phyloP scores from a whole-genome alignment of 1,140 invertebrate species.

The Nasonia longicornis region DNA sequence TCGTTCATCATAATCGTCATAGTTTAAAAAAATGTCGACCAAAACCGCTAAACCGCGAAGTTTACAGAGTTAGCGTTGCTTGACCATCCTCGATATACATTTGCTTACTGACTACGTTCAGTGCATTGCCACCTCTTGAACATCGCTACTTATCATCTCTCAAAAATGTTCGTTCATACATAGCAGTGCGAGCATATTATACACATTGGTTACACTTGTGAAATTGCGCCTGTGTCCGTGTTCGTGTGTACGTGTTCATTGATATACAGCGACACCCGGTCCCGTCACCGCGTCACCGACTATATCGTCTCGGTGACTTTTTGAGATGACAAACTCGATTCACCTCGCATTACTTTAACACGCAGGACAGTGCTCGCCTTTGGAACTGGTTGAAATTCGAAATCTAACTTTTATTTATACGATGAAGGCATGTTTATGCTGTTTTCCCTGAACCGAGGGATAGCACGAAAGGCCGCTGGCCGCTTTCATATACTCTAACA shows the following conservation, averaged over 20 bases:
- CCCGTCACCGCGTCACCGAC: not conserved
- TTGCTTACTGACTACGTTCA: conserved; percentile 30
- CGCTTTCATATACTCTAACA: conserved; percentile 2
- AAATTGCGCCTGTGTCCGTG: not conserved
- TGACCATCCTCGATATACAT: conserved; percentile 25
- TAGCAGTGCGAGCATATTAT: conserved; percentile 14
- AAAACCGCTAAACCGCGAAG: conserved; percentile 47
- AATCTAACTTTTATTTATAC: conserved; percentile 11
- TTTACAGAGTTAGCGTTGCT: conserved; percentile 38
- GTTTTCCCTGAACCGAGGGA: not conserved
- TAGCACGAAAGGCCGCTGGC: not conserved
- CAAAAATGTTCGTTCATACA: not conserved
- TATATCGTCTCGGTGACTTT: conserved; percentile 25
- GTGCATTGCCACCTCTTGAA: conserved; percentile 14
- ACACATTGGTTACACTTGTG: conserved; percentile 6
- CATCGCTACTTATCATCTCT: not conserved
- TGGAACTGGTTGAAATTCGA: not conserved
- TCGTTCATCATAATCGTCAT: conserved; percentile 36
- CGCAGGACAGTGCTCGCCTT: not conserved
- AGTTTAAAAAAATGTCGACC: conserved; percentile 53
- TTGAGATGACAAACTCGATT: not conserved
- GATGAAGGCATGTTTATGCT: conserved; percentile 17
- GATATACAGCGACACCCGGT: conserved; percentile 2
- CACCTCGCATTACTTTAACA: not conserved
- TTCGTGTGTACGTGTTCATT: not conserved